These are phyloP conservation scores for Ianthella basta DNA, from an alignment of 37 sponge, comb jelly and placozoan genomes.

Conservation along the genomic window DNA sequence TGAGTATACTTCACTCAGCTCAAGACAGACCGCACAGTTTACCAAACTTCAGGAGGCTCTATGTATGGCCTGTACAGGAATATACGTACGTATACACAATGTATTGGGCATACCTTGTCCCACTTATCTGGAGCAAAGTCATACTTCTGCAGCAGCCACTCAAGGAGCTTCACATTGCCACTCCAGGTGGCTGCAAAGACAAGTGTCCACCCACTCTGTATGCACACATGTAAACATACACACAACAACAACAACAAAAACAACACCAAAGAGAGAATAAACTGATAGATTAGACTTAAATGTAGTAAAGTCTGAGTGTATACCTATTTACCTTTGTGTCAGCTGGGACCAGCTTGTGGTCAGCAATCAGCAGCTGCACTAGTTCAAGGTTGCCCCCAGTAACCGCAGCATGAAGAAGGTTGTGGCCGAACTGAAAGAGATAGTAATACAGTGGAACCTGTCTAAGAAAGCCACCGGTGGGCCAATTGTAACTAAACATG, in stretches of 20 bases:
- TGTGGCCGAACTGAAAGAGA: neutral
- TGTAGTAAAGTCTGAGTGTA: neutral
- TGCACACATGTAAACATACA: too few relatives aligned
- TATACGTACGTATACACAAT: neutral
- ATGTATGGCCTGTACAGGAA: neutral
- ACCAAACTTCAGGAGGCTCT: neutral
- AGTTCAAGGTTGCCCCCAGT: constrained; percentile 17
- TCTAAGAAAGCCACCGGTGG: too few relatives aligned
- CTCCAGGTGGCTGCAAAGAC: neutral
- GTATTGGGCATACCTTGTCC: constrained; percentile 3
- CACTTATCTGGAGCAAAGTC: neutral
- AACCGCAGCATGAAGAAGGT: neutral
- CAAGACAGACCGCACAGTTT: too few relatives aligned
- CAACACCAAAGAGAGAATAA: too few relatives aligned
- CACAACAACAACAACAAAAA: neutral
- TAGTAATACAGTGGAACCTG: too few relatives aligned
- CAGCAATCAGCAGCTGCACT: neutral
- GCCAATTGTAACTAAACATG: too few relatives aligned
- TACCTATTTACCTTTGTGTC: neutral
- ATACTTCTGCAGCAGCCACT: neutral
- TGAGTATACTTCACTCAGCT: neutral
- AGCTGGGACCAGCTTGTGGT: neutral
- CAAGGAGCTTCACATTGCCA: neutral
- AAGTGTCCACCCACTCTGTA: neutral
- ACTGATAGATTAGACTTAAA: too few relatives aligned